Evolutionary conservation across 1,140 invertebrate genomes (phyloP).

Genomic region (Philaenus spumarius): DNA sequence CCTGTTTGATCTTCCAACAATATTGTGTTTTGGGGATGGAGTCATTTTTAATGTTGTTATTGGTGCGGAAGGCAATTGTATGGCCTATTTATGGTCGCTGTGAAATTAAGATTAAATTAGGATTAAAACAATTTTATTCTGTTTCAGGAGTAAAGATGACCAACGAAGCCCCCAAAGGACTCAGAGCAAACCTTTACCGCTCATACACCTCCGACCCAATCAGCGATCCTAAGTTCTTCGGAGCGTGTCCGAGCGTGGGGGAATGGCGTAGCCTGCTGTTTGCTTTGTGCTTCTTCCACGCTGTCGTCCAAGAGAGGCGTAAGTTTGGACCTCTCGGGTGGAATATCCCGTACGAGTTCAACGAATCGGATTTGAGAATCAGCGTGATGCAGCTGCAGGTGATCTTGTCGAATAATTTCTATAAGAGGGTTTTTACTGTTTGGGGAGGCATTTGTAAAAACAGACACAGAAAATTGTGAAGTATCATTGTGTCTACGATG

Average conservation of each 20-base stretch:
- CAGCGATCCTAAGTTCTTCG: conserved; percentile 59
- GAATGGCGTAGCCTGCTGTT: conserved; percentile 76
- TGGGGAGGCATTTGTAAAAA: too few species aligned
- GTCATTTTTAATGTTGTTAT: too few species aligned
- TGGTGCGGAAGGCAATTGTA: too few species aligned
- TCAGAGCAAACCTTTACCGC: conserved; percentile 74
- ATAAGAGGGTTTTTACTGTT: too few species aligned
- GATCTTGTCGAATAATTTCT: too few species aligned
- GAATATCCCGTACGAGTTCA: conserved; percentile 95
- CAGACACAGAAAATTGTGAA: too few species aligned
- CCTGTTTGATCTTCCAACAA: too few species aligned
- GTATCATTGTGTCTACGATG: too few species aligned
- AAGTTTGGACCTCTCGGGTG: conserved; percentile 87
- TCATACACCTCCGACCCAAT: conserved; percentile 78
- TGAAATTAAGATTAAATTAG: too few species aligned
- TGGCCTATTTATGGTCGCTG: too few species aligned
- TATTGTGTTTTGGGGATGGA: too few species aligned
- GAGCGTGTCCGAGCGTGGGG: conserved; percentile 46
- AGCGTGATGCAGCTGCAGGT: conserved; percentile 75
- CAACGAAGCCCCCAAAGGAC: conserved; percentile 84
- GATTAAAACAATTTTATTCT: neutral
- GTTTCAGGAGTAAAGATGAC: conserved; percentile 80
- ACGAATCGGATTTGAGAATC: conserved; percentile 83
- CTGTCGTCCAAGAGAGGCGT: conserved; percentile 77
- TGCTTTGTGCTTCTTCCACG: conserved; percentile 88